These are phyloP conservation scores for Pantherophis guttatus DNA, from an alignment of 2,113 vertebrate genomes.

Conservation along the genomic window DNA sequence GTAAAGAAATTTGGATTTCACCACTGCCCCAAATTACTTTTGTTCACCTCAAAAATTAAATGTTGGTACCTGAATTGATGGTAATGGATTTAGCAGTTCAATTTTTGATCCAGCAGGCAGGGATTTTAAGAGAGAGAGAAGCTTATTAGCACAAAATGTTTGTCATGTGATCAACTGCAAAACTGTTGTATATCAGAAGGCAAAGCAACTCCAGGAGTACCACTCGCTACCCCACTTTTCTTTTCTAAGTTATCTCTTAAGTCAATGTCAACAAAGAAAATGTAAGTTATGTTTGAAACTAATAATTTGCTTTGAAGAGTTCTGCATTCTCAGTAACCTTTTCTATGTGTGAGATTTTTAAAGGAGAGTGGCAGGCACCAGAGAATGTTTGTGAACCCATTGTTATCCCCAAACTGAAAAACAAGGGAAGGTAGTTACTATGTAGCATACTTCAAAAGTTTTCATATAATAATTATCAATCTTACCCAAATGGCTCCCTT, in stretches of 20 bases:
- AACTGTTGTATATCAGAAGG: not conserved
- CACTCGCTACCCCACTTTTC: not conserved
- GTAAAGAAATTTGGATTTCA: no score
- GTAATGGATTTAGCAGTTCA: not conserved
- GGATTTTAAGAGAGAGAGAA: not conserved
- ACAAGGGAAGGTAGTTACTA: not conserved
- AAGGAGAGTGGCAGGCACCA: not conserved
- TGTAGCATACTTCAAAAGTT: not conserved
- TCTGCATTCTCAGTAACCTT: not conserved
- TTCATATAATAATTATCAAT: not conserved
- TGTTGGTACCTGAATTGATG: not conserved
- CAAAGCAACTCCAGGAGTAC: not conserved
- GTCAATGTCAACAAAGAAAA: not conserved
- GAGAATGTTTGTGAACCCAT: not conserved
- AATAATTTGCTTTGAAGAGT: not conserved
- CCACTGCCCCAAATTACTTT: not conserved
- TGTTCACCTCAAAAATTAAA: not conserved
- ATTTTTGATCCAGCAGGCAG: not conserved
- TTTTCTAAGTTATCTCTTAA: not conserved
- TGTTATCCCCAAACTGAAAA: not conserved
- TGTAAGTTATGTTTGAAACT: not conserved
- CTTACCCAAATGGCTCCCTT: not conserved
- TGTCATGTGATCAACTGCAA: not conserved
- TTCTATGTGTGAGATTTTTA: not conserved
- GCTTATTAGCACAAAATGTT: not conserved